A percentile compares a stretch with the other conserved stretches of the same genome.
Conservation (phyloP, 2,888 invertebrate species). For the Enoplolaimus lenunculus region DNA sequence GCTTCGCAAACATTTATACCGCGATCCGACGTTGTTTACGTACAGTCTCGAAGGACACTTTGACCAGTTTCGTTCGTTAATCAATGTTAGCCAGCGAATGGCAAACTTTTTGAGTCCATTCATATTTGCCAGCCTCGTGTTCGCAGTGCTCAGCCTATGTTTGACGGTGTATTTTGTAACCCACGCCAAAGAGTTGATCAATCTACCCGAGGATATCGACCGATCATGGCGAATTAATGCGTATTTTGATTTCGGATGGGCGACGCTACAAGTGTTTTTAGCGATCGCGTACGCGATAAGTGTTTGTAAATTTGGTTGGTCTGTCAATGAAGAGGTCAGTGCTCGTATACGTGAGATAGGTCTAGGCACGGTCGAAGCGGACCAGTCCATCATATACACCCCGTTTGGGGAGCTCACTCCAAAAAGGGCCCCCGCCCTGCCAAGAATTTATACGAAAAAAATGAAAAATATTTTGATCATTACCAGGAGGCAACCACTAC, state of each 20-base stretch:
- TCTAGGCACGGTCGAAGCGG: too few relatives aligned
- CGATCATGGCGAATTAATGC: neutral
- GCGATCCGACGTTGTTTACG: neutral
- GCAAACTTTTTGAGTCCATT: constrained; percentile 12
- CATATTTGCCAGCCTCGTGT: constrained; percentile 4
- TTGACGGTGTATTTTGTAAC: constrained; percentile 13
- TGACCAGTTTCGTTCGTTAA: neutral
- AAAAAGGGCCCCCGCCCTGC: too few relatives aligned
- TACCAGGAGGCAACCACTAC: too few relatives aligned
- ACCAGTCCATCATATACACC: too few relatives aligned
- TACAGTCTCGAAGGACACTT: neutral
- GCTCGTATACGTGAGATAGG: too few relatives aligned
- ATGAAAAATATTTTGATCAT: too few relatives aligned
- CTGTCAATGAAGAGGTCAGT: constrained; percentile 7
- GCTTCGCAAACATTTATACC: neutral
- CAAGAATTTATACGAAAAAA: too few relatives aligned
- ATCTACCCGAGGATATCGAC: neutral
- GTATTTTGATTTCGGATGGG: constrained; percentile 33
- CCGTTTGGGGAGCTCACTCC: too few relatives aligned
- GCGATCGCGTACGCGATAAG: constrained; percentile 5
- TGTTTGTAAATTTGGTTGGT: constrained; percentile 12
- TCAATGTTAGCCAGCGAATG: neutral
- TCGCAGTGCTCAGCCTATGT: constrained; percentile 8
- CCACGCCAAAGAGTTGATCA: neutral
- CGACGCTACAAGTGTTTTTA: constrained; percentile 24